A percentile compares a stretch with the other conserved stretches of the same genome.
Conservation (phyloP, 35 echinoderm and acorn worm genomes). For the Patiria miniata region DNA sequence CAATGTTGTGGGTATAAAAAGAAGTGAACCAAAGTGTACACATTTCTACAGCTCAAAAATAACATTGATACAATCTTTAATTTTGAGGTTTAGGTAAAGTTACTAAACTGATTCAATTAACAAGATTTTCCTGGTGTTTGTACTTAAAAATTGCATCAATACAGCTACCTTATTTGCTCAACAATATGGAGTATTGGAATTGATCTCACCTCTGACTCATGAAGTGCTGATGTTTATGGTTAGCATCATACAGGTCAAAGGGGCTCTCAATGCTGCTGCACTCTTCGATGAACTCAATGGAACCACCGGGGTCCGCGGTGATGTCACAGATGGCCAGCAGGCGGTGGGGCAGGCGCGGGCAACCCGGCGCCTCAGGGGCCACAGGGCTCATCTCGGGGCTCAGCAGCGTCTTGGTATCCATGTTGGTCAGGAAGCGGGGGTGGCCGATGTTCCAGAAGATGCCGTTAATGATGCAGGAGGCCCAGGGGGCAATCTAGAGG, state of each 20-base stretch:
- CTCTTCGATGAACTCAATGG: constrained; percentile 92
- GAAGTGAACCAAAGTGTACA: too few species aligned
- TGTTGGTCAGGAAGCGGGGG: constrained; percentile 89
- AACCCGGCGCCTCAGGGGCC: constrained; percentile 58
- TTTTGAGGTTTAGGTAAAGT: too few species aligned
- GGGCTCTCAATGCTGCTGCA: constrained; percentile 90
- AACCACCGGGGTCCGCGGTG: constrained; percentile 93
- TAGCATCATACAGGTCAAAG: constrained; percentile 79
- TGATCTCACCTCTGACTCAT: constrained; percentile 82
- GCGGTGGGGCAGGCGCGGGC: constrained; percentile 86
- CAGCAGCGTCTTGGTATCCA: constrained; percentile 87
- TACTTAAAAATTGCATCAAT: too few species aligned
- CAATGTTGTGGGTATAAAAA: too few species aligned
- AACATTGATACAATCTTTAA: too few species aligned
- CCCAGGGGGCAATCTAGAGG: constrained; percentile 88
- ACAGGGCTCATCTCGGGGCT: constrained; percentile 62
- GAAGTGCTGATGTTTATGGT: constrained; percentile 95
- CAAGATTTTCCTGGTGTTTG: too few species aligned
- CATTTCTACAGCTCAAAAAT: too few species aligned
- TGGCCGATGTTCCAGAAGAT: constrained; percentile 96
- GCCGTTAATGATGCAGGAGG: constrained; percentile 95
- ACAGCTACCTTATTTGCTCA: too few species aligned
- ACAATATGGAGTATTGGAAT: too few species aligned
- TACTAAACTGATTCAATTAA: too few species aligned
- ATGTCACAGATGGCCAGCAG: constrained; percentile 98